Evolutionary conservation across 2,797 vertebrate species (phyloP).

Genomic region (Alosa sapidissima): DNA sequence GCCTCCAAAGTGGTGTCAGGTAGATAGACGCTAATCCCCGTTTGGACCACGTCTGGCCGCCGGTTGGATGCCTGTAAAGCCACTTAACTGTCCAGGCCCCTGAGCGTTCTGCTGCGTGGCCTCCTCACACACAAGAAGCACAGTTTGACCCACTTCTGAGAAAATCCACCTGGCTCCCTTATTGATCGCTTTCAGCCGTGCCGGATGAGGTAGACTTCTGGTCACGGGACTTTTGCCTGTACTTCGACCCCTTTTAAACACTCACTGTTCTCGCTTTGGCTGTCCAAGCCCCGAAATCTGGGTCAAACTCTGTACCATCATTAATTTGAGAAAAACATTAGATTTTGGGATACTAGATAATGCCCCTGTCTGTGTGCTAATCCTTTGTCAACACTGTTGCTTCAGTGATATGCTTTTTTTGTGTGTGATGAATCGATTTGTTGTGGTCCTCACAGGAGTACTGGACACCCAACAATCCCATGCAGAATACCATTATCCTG

Average conservation of each 20-base stretch:
- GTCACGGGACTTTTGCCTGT: conserved; percentile 41
- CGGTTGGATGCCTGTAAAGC: conserved; percentile 21
- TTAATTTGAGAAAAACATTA: conserved; percentile 15
- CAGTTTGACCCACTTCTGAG: conserved; percentile 54
- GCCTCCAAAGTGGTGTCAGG: conserved; percentile 14
- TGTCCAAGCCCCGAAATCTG: conserved; percentile 34
- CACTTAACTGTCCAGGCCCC: conserved; percentile 15
- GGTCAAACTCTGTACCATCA: conserved; percentile 34
- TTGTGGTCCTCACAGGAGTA: conserved; percentile 81
- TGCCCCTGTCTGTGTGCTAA: background rate
- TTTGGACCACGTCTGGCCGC: background rate
- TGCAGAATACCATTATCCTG: conserved; percentile 98
- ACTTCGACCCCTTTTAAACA: conserved; percentile 30
- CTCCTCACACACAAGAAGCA: conserved; percentile 29
- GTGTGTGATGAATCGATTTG: background rate
- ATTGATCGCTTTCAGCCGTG: conserved; percentile 21
- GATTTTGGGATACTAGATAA: background rate
- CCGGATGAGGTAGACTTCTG: conserved; percentile 47
- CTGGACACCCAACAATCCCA: conserved; percentile 98
- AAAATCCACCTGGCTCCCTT: conserved; percentile 20
- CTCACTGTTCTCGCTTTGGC: conserved; percentile 19
- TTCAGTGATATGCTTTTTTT: background rate
- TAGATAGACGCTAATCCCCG: conserved; percentile 22
- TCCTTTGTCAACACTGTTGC: background rate
- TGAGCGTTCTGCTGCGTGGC: background rate